These are phyloP conservation scores for Griposia aprilina DNA, from an alignment of 2,888 invertebrate species.

Conservation along the genomic window DNA sequence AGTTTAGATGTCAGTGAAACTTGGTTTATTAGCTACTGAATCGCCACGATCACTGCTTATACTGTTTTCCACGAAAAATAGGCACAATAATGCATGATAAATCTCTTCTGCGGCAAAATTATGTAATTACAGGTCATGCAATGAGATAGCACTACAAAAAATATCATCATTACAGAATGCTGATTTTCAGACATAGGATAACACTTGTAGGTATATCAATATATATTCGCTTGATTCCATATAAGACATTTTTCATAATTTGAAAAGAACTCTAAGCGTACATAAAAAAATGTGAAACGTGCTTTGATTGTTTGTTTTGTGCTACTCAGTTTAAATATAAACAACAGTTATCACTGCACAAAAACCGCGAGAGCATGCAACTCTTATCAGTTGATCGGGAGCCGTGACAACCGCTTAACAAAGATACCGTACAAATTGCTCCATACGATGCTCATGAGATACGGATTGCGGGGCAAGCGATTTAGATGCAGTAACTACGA, in stretches of 20 bases:
- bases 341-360: slow-evolving; percentile 25
- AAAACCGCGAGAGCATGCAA: slow-evolving; percentile 51
- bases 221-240: background rate
- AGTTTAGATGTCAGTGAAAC: background rate
- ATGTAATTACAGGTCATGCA: background rate
- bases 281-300: background rate
- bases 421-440: slow-evolving; percentile 50
- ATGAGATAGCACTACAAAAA: background rate
- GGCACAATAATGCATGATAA: background rate
- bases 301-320: background rate
- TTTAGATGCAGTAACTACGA: slow-evolving; percentile 27
- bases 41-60: background rate
- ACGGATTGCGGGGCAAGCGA: slow-evolving; percentile 26
- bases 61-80: background rate
- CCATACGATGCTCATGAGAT: slow-evolving; percentile 9
- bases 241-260: background rate
- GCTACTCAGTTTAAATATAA: background rate
- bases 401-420: slow-evolving; percentile 32
- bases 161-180: background rate
- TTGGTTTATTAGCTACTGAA: background rate
- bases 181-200: background rate
- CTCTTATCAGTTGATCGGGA: slow-evolving; percentile 31
- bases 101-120: no score
- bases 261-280: background rate
- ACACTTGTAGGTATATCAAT: background rate